A percentile compares a stretch with the other conserved stretches of the same genome.
phyloP scores from a whole-genome alignment of 2,888 invertebrate genomes.

The Eustalomyia histrio region DNA sequence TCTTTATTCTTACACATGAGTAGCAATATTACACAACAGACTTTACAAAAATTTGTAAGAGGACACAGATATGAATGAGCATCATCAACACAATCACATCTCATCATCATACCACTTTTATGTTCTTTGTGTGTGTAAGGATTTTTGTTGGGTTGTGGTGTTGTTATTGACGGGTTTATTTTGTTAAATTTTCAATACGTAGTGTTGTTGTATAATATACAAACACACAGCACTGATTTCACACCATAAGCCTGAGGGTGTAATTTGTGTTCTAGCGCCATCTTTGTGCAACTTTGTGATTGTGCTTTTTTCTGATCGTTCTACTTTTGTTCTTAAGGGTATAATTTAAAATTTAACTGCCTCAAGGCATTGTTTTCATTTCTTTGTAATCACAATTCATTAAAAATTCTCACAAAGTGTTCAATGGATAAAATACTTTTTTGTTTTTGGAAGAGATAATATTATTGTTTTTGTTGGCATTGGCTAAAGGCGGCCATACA shows the following conservation, averaged over 20 bases:
- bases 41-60: slow-evolving; percentile 21
- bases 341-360: slow-evolving; percentile 77
- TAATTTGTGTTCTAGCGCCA: slow-evolving; percentile 74
- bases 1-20: slow-evolving; percentile 76
- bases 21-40: slow-evolving; percentile 73
- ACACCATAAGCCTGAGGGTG: slow-evolving; percentile 70
- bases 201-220: slow-evolving; percentile 46
- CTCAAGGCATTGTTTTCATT: slow-evolving; percentile 78
- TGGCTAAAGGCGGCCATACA: too few relatives aligned
- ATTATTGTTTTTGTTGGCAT: neutral
- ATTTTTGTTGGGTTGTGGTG: slow-evolving; percentile 47
- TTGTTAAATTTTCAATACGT: neutral
- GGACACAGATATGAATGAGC: slow-evolving; percentile 44
- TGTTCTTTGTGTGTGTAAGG: slow-evolving; percentile 29
- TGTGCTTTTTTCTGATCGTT: slow-evolving; percentile 46
- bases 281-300: slow-evolving; percentile 68
- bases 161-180: slow-evolving; percentile 63
- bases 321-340: slow-evolving; percentile 54
- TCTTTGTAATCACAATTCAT: slow-evolving; percentile 78
- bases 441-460: slow-evolving; percentile 30
- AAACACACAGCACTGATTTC: slow-evolving; percentile 65
- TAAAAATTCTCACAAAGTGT: slow-evolving; percentile 66
- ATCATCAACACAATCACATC: slow-evolving; percentile 58
- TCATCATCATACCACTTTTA: slow-evolving; percentile 23
- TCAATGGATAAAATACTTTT: slow-evolving; percentile 66